Percentiles rank a stretch among this genome's conserved stretches.
Evolutionary conservation across 2,113 vertebrate species (phyloP).

Genomic region (Noctilio leporinus): DNA sequence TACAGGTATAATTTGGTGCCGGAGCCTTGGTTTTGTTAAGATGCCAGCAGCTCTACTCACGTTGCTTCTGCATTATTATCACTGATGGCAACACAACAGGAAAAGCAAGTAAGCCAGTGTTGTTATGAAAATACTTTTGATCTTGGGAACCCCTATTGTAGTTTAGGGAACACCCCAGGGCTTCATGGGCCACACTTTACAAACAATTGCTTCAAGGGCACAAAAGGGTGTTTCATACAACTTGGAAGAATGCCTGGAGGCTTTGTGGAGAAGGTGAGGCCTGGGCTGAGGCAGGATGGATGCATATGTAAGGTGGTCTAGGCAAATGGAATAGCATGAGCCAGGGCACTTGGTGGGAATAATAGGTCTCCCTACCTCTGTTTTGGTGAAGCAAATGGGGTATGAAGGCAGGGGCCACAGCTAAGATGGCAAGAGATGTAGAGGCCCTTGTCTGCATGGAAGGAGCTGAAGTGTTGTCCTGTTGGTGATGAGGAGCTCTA

Average conservation of each 20-base stretch:
- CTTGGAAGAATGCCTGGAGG: background rate
- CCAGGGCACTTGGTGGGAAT: background rate
- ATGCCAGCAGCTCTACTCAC: background rate
- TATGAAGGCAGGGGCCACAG: background rate
- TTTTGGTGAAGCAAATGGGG: background rate
- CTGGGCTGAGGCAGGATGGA: background rate
- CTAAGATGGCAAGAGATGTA: background rate
- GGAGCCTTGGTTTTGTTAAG: background rate
- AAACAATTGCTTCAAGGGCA: background rate
- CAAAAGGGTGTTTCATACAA: background rate
- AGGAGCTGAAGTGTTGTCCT: background rate
- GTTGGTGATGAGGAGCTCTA: background rate
- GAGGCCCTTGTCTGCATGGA: background rate
- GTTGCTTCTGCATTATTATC: background rate
- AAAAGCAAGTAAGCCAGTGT: background rate
- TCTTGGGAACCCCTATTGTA: background rate
- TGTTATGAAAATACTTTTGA: background rate
- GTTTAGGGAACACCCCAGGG: background rate
- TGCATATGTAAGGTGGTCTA: fast-evolving
- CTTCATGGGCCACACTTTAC: background rate
- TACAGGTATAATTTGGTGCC: too few relatives aligned
- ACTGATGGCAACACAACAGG: background rate
- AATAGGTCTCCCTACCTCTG: background rate
- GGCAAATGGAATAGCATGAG: background rate
- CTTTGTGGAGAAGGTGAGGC: background rate